Evolutionary conservation across 2,888 invertebrate genomes (phyloP), one percentile per base, ranked within the genome.

Genomic region (Apodemia zela): DNA sequence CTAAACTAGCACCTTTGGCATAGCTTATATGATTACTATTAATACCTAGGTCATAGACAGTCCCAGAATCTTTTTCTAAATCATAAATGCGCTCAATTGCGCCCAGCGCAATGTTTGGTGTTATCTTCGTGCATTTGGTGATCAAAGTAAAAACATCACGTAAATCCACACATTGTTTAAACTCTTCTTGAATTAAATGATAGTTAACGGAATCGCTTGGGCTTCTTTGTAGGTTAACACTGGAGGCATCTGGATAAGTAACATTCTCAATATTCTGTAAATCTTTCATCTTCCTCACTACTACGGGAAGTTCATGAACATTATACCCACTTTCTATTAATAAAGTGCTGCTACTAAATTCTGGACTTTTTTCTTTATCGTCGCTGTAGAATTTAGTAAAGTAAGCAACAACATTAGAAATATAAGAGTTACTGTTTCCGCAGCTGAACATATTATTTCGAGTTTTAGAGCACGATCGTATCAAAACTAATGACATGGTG

Each of bases 271-370:
- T 75, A 38, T 82, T 81, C 7, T 81, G 73, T 42, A 93, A 71
- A 69, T 92, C 83, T 72, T 82, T 88, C 42, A 92, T 73, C 75
- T 86, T 93, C 63, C 93, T 89, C 33, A 95, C 93, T 62, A 95
- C 92, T 15, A 94, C 84, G 2, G 95, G 95, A 60, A 95, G 86
- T 77, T 95, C 95, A 72, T 94, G 93, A 25, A 95, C 94, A 63
- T 93, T 91, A n/a, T 89, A 82, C 5, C 95, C 95, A 76, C 94
- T 94, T 82, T 96, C 95, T 63, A 94, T 84, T 59, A 95, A 78
- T 65, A 95, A 93, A 11, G 93, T 93, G 68, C 85, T 89, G 61
- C 78, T 84, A 63, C 77, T 81, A 66, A 85, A 85, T 67, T 87
- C 86, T 61, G 81, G 78, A 69, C 75, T 78, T 69, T 74, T 73